Conservation (phyloP, 2,113 vertebrate genomes). For the Rhea americana region DNA sequence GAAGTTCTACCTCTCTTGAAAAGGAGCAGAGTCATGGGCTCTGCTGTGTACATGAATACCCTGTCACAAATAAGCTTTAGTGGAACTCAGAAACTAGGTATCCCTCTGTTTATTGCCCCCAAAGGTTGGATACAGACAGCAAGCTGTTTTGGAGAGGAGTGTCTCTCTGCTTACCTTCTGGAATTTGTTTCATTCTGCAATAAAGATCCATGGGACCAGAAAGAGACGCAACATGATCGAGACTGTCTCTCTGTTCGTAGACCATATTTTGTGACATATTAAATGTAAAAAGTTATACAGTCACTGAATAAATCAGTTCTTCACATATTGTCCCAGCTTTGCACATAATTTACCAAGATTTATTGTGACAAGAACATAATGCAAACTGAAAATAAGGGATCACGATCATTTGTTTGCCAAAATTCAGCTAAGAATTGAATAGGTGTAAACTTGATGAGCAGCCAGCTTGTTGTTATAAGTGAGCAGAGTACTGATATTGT, state of each 20-base stretch:
- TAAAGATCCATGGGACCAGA: not conserved
- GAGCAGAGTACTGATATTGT: not conserved
- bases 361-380: not conserved
- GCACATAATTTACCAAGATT: not conserved
- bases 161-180: fast-evolving
- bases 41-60: not conserved
- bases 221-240: not conserved
- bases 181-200: not conserved
- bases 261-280: not conserved
- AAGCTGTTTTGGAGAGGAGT: not conserved
- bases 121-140: not conserved
- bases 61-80: not conserved
- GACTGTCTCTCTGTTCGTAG: not conserved
- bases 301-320: not conserved
- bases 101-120: not conserved
- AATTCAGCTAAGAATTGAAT: not conserved
- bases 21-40: not conserved
- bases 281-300: not conserved
- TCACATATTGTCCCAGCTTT: not conserved
- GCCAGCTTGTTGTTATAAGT: not conserved
- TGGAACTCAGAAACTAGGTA: not conserved
- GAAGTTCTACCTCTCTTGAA: fast-evolving
- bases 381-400: not conserved
- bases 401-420: not conserved
- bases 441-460: not conserved